Percentiles rank a stretch among this genome's conserved stretches.
Evolutionary conservation across 1,140 invertebrate genomes (phyloP).

Genomic region (Zaprionus gabonicus): DNA sequence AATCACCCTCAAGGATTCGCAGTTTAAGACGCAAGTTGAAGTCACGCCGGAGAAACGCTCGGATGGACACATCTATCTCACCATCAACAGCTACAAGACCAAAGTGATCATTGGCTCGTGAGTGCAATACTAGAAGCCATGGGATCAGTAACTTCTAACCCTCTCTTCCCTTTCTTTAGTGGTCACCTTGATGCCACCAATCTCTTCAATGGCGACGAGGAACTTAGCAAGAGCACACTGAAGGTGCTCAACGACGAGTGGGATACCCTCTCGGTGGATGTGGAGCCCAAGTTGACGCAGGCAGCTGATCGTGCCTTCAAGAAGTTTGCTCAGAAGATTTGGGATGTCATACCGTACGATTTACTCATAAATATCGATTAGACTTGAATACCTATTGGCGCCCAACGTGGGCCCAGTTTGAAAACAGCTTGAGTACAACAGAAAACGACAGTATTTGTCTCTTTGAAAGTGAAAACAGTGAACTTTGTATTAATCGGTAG

Average conservation of each 20-base stretch:
- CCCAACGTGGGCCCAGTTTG: background rate
- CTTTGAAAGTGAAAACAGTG: background rate
- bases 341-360: constrained; percentile 1
- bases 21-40: background rate
- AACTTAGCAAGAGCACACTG: constrained; percentile 13
- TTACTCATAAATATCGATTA: background rate
- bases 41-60: background rate
- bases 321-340: constrained; percentile 11
- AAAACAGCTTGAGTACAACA: too few species aligned
- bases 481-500: background rate
- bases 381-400: background rate
- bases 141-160: background rate
- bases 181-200: constrained; percentile 4
- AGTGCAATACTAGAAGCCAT: background rate
- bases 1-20: background rate
- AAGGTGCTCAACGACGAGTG: constrained; percentile 19
- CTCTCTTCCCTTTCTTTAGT: background rate
- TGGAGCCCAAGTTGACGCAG: constrained; percentile 10
- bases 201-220: constrained; percentile 14
- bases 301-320: background rate
- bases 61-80: constrained; percentile 14
- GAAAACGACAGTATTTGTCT: too few species aligned
- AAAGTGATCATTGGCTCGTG: background rate
- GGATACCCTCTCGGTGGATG: constrained; percentile 7
- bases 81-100: constrained; percentile 7